Percentiles rank a stretch among this genome's conserved stretches.
These are phyloP conservation scores for Stenodera caucasica DNA, from an alignment of 2,888 invertebrate genomes.

Conservation along the genomic window DNA sequence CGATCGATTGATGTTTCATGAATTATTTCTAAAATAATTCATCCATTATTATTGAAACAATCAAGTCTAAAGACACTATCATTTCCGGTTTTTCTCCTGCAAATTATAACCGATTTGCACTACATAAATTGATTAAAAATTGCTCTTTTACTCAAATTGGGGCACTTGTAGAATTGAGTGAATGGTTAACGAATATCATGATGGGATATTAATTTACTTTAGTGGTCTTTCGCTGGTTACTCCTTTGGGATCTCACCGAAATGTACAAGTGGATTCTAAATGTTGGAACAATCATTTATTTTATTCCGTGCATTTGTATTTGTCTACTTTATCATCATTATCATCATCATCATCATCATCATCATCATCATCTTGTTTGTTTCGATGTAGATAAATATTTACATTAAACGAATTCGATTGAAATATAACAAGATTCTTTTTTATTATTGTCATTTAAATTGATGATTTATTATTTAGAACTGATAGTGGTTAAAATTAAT, in stretches of 20 bases:
- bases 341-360: too few species aligned
- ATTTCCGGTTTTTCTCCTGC: too few species aligned
- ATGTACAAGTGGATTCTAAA: background rate
- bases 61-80: background rate
- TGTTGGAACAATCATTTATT: background rate
- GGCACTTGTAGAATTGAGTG: background rate
- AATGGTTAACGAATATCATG: background rate
- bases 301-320: background rate
- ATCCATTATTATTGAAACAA: background rate
- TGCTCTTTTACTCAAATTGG: background rate
- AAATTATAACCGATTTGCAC: too few species aligned
- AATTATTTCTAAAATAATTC: background rate
- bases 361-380: background rate
- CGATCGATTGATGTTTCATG: background rate
- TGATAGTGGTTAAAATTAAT: background rate
- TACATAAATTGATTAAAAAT: too few species aligned
- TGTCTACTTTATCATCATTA: background rate
- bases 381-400: background rate
- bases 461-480: background rate
- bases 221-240: background rate
- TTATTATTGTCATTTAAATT: background rate
- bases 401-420: background rate
- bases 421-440: background rate
- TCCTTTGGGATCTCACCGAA: background rate
- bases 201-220: background rate